phyloP scores from a whole-genome alignment of 1,140 invertebrate species.

The Eriosoma lanigerum region DNA sequence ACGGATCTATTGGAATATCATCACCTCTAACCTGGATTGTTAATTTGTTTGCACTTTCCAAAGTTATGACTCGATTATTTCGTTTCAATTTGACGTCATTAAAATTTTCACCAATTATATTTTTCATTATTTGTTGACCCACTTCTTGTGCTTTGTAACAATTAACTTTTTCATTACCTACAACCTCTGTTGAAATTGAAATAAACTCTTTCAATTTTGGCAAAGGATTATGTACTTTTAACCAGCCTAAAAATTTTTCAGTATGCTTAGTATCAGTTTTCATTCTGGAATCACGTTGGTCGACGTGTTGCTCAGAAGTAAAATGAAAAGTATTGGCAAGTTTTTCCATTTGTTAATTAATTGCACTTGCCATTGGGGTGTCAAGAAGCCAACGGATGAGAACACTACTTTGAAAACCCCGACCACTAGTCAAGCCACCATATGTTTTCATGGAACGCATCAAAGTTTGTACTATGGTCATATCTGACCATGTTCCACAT shows the following conservation, averaged over 20 bases:
- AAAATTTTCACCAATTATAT: slow-evolving; percentile 52
- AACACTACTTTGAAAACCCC: slow-evolving; percentile 56
- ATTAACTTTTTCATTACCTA: slow-evolving; percentile 58
- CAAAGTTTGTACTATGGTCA: slow-evolving; percentile 58
- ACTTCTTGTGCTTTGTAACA: slow-evolving; percentile 58
- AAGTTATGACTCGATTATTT: slow-evolving; percentile 18
- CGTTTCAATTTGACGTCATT: slow-evolving; percentile 18
- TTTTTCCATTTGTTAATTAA: slow-evolving; percentile 56
- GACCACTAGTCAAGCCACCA: slow-evolving; percentile 57
- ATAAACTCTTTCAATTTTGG: slow-evolving; percentile 55
- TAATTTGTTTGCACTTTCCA: neutral
- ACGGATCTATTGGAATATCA: slow-evolving; percentile 12
- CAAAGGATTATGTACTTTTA: slow-evolving; percentile 57
- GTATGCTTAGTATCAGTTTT: slow-evolving; percentile 58
- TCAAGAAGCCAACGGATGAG: slow-evolving; percentile 54
- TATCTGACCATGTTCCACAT: slow-evolving; percentile 58
- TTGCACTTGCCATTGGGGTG: slow-evolving; percentile 54
- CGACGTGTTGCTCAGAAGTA: slow-evolving; percentile 59
- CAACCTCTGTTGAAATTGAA: slow-evolving; percentile 58
- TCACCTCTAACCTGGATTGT: slow-evolving; percentile 12
- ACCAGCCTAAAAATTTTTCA: slow-evolving; percentile 57
- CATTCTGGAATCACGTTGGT: slow-evolving; percentile 57
- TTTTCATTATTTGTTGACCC: slow-evolving; percentile 55
- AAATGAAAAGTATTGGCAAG: slow-evolving; percentile 56
- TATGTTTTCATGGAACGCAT: slow-evolving; percentile 59